Conservation (phyloP, 1,140 invertebrate species). For the Hylaeus anthracinus region DNA sequence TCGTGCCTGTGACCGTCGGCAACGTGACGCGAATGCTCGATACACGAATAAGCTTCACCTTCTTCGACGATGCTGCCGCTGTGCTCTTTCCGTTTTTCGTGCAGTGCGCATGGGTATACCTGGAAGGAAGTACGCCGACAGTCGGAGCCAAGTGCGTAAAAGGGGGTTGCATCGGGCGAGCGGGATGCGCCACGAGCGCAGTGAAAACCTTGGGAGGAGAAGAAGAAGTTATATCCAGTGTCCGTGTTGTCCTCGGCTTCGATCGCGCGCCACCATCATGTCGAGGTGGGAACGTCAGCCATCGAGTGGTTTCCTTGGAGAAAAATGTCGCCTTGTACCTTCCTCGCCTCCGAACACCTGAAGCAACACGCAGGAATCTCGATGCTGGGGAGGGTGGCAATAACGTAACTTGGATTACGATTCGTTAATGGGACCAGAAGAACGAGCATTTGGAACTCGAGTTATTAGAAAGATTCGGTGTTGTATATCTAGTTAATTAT, state of each 20-base stretch:
- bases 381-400: no score
- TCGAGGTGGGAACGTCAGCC: no score
- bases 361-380: no score
- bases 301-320: no score
- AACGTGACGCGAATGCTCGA: conserved; percentile 65
- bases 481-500: no score
- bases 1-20: conserved; percentile 44
- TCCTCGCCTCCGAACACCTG: no score
- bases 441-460: no score
- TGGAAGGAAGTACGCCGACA: conserved; percentile 63
- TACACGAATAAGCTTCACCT: conserved; percentile 68
- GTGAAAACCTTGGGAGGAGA: conserved; percentile 43
- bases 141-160: conserved; percentile 59
- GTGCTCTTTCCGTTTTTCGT: conserved; percentile 64
- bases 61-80: conserved; percentile 59
- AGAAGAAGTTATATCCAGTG: conserved; percentile 45
- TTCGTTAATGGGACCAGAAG: no score
- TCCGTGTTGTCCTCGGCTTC: conserved; percentile 34
- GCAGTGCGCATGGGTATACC: conserved; percentile 73
- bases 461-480: no score
- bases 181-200: conserved; percentile 56
- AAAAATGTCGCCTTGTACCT: no score
- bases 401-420: no score
- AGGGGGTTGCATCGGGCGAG: conserved; percentile 60
- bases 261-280: background rate